Conservation (phyloP, 2,113 vertebrate species). For the Procavia capensis region DNA sequence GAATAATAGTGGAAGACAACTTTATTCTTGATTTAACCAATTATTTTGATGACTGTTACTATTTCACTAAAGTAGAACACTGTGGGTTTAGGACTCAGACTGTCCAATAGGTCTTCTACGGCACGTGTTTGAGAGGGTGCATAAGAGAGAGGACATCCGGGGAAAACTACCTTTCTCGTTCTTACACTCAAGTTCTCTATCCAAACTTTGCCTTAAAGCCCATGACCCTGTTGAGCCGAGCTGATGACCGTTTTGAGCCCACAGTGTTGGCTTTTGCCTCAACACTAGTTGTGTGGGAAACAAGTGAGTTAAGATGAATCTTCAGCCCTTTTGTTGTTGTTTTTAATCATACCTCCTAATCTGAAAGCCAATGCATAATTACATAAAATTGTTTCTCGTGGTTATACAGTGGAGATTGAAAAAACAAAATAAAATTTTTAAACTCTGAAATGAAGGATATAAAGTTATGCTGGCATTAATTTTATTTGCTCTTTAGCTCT, state of each 20-base stretch:
- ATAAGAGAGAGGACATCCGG: neutral
- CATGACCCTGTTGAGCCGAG: neutral
- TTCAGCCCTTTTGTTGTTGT: neutral
- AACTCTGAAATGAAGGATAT: neutral
- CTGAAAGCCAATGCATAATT: neutral
- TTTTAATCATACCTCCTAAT: neutral
- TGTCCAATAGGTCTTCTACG: neutral
- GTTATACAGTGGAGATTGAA: neutral
- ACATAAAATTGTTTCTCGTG: neutral
- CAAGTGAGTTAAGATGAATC: neutral
- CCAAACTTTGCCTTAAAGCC: neutral
- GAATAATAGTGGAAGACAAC: neutral
- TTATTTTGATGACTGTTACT: neutral
- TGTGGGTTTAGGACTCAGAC: neutral
- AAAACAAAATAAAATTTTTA: neutral
- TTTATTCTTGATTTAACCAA: neutral
- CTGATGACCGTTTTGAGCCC: neutral
- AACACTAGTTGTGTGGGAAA: neutral
- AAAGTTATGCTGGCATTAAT: slow-evolving; percentile 14
- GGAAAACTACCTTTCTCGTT: neutral
- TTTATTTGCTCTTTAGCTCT: slow-evolving; percentile 48
- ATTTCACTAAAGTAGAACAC: neutral
- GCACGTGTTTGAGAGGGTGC: neutral
- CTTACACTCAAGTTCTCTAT: neutral
- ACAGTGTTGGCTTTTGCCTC: neutral